A percentile compares a stretch with the other conserved stretches of the same genome.
Evolutionary conservation across 2,888 invertebrate species (phyloP).

Genomic region (Hirtodrosophila alboralis): DNA sequence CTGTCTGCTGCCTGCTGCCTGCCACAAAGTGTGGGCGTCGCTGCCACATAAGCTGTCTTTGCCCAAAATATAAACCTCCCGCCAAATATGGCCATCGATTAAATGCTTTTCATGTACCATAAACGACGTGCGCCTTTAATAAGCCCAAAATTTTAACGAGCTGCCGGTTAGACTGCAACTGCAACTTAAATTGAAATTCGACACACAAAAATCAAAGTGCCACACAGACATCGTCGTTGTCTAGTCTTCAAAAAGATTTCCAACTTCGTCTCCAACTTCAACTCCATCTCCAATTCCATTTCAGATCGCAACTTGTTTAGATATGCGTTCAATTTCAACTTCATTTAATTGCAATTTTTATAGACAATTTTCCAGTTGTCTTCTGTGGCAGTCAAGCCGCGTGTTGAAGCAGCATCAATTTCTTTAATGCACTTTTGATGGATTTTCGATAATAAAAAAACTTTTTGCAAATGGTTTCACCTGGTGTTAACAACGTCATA

Average conservation of each 20-base stretch:
- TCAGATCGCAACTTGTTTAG: constrained; percentile 56
- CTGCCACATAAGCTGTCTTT: constrained; percentile 51
- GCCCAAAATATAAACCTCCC: constrained; percentile 56
- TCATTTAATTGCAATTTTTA: constrained; percentile 75
- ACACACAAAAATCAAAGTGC: constrained; percentile 67
- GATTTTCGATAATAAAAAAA: constrained; percentile 57
- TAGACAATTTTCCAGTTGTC: constrained; percentile 62
- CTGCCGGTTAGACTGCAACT: constrained; percentile 48
- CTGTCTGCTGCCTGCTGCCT: no score
- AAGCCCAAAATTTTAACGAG: constrained; percentile 71
- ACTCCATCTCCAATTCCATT: constrained; percentile 24
- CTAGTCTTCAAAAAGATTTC: constrained; percentile 38
- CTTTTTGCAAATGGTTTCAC: constrained; percentile 17
- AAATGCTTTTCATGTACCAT: constrained; percentile 79
- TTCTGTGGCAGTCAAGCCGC: constrained; percentile 24
- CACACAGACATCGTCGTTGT: constrained; percentile 69
- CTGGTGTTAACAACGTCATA: constrained; percentile 65
- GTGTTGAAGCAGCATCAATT: constrained; percentile 48
- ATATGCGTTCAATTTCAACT: constrained; percentile 67
- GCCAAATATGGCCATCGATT: constrained; percentile 78
- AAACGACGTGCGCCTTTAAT: constrained; percentile 79
- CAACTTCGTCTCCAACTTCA: constrained; percentile 2
- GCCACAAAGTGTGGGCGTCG: constrained; percentile 56
- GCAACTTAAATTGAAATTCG: constrained; percentile 60
- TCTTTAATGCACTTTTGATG: constrained; percentile 53